Evolutionary conservation across 1,140 invertebrate genomes (phyloP), one percentile per base, ranked within the genome.

Genomic region (Heliconius himera): DNA sequence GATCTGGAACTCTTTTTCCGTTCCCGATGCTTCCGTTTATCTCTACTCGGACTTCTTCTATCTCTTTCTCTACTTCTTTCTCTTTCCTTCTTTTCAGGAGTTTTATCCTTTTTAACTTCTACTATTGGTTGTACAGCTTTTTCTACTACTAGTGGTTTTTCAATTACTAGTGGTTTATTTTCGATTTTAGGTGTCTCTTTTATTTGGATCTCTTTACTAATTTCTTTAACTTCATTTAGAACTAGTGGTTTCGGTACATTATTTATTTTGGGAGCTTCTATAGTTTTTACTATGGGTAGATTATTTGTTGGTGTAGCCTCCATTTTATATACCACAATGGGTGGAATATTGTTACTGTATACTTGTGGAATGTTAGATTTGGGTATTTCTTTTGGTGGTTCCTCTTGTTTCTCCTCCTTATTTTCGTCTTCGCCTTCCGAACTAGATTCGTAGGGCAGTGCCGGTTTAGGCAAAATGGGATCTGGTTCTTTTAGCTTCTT

Each of bases 401-500:
- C 83, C 33, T 87, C 85, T 70, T 70, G 26, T 78, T 85, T 86
- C 0, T 88, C 85, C 9, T 74, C 70, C 5, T 86, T 81, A 73
- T 87, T 86, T 4, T 95, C 95, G 0, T 94, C 92, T 11, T 96
- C 95, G 8, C 96, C 95, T 51, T 97, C 96, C 2, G 97, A 97
- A 79, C 97, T 97, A 20, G 96, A 97, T 85, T 97, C 97, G 86
- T 97, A 97, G 0, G 96, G 96, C 26, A 97, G 85, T 1, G 96
- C 96, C 56, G 96, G 96, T 86, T 96, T 97, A 46, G 97, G 96
- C 8, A 97, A 94, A 6, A 95, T 95, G 1, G 95, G 92, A 80
- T 97, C 97, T 0, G 96, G 95, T 77, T 97, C 97, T 90, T 98
- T 97, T 0, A 96, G 96, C 82, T 97, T 97, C 88, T 97, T 97